Evolutionary conservation across 2,888 invertebrate species (phyloP), one percentile per base, ranked within the genome.

Genomic region (Xanthia togata): DNA sequence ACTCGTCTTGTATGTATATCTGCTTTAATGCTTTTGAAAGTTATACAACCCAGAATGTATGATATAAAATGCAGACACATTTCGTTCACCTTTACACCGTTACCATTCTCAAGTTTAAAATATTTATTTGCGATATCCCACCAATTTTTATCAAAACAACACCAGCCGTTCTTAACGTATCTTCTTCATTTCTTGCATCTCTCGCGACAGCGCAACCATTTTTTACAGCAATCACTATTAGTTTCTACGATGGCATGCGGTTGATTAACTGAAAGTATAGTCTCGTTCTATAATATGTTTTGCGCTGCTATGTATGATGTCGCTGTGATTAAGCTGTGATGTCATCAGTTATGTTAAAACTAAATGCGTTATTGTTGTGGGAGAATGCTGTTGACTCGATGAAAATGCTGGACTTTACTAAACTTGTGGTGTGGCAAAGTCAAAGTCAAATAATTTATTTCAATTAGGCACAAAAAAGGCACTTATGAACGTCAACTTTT

Each of bases 191-290:
- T 69, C 60, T 35, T 20, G 23, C 50, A 73, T 50, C n/a, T 64
- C 55, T 59, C 53, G 81, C 64, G 78, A 55, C 55, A n/a, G 53
- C 23, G 26, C 74, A 53, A 78, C 71, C 71, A 74, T 74, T 83
- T 85, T 83, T 83, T 83, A 71, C 53, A 35, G 71, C 85, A 85
- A 82, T 83, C 78, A 85, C 82, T 85, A 85, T 85, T 83, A 85
- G 85, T 85, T 83, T 85, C 85, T 78, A 82, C 73, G 73, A 81
- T 70, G 78, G 82, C 83, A 85, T 83, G 85, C 82, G 35, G 74
- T 74, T 82, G 85, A 83, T 82, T 78, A 78, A 59, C 82, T 82
- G 74, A 78, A 71, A 72, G 73, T 82, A 78, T 78, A 71, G 65
- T 69, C 78, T 78, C 26, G 65, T 85, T 78, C 71, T 78, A 85